Evolutionary conservation across 2,888 invertebrate species (phyloP).

Genomic region (Ptychoptera contaminata): DNA sequence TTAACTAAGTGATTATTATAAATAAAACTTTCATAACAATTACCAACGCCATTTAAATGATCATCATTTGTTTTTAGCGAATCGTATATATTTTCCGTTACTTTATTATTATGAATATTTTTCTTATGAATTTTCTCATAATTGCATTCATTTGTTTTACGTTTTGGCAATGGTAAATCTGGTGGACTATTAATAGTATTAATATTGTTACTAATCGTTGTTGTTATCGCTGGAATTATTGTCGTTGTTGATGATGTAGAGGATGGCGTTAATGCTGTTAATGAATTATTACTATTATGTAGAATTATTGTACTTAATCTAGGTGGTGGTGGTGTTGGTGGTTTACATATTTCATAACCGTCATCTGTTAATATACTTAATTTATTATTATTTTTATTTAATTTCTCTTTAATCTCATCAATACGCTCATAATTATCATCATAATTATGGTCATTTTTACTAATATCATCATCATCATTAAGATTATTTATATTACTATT

Average conservation of each 20-base stretch:
- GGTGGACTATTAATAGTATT: too few relatives aligned
- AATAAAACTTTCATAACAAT: too few relatives aligned
- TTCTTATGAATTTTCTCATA: too few relatives aligned
- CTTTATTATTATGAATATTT: neutral
- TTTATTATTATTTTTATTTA: slow-evolving; percentile 1
- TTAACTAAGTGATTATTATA: slow-evolving; percentile 1
- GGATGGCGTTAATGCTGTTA: slow-evolving; percentile 12
- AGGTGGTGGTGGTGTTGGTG: slow-evolving; percentile 12
- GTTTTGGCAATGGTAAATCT: slow-evolving; percentile 23
- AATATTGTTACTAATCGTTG: neutral
- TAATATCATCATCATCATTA: slow-evolving; percentile 2
- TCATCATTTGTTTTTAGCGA: slow-evolving; percentile 1
- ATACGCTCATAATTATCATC: slow-evolving; percentile 25
- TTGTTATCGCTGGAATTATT: too few relatives aligned
- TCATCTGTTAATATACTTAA: slow-evolving; percentile 13
- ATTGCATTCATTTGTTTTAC: slow-evolving; percentile 13
- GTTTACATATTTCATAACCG: slow-evolving; percentile 26
- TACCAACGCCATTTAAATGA: slow-evolving; percentile 1
- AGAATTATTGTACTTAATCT: slow-evolving; percentile 4
- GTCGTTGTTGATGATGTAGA: slow-evolving; percentile 7
- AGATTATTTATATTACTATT: neutral
- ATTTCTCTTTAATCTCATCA: slow-evolving; percentile 10
- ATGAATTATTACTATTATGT: neutral
- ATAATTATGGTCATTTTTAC: slow-evolving; percentile 7
- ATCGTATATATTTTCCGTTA: neutral